phyloP scores from a whole-genome alignment of 2,888 invertebrate genomes.

The Cantharis lateralis region DNA sequence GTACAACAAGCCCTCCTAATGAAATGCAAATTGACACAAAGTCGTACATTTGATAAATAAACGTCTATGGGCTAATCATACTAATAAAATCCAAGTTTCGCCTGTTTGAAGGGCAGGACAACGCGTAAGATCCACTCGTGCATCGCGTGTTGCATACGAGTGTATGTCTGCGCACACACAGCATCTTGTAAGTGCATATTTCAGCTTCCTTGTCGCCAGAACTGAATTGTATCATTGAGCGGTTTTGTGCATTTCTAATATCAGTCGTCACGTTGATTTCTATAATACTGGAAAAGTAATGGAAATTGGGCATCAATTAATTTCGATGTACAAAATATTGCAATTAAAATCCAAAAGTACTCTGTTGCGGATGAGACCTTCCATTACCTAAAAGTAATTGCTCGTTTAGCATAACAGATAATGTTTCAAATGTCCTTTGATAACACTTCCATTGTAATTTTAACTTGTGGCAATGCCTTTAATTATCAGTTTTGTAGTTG shows the following conservation, averaged over 20 bases:
- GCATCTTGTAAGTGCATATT: too few species aligned
- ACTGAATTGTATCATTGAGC: not conserved
- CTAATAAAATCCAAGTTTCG: too few species aligned
- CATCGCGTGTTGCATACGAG: too few species aligned
- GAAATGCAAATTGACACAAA: not conserved
- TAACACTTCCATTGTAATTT: not conserved
- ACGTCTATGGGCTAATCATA: not conserved
- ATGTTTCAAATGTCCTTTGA: not conserved
- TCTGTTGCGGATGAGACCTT: not conserved
- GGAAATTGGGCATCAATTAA: not conserved
- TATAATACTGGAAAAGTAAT: not conserved
- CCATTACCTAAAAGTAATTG: not conserved
- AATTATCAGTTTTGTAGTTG: not conserved
- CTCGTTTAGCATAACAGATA: not conserved
- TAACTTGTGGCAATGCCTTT: not conserved
- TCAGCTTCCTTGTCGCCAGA: not conserved
- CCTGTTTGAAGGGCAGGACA: too few species aligned
- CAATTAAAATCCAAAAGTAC: not conserved
- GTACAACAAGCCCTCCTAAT: not conserved
- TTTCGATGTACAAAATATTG: not conserved
- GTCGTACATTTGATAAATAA: not conserved
- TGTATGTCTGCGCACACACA: too few species aligned
- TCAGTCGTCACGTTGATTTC: not conserved
- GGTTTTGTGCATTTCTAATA: not conserved
- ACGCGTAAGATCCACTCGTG: too few species aligned